Evolutionary conservation across 2,888 invertebrate genomes (phyloP), one percentile per base, ranked within the genome.

Genomic region (Drosophila greeni): DNA sequence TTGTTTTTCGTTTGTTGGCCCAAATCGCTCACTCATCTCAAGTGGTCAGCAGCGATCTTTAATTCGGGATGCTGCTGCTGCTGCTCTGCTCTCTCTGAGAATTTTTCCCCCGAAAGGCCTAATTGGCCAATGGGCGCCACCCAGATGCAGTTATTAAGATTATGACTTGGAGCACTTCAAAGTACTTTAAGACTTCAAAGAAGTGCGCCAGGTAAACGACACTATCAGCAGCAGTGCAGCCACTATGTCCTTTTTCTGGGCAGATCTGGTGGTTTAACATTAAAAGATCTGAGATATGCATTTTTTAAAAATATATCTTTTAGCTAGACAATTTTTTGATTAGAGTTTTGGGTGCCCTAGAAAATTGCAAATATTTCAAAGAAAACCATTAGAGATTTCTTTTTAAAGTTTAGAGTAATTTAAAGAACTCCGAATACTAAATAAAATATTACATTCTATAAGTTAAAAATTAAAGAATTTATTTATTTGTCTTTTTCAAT

Each of bases 21-120:
- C 82, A 48, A 79, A 80, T 80, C 82, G 76, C 70, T 80, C 84
- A 83, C 74, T 80, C 84, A 83, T 76, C 76, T 82, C 74, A 78
- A 81, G 82, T 79, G 83, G 81, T 81, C 80, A 79, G 75, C 66
- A 42, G 42, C 24, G 52, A 51, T 43, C 33, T 58, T 34, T 29
- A 53, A 14, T 53, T 18, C 5, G n/a, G 20, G 39, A 26, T 31
- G 36, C 48, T 49, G 11, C 11, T 49, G 11, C 11, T 5, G 18
- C 18, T 8, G 54, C 5, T 23, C 16, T 6, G 16, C 24, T 33
- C 16, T 60, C 48, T 16, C 9, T 11, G 16, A 34, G 52, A 68
- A 31, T 37, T 55, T 55, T 55, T 34, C 56, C 29, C 14, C 5
- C 45, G 14, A 14, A 45, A 29, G 18, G 29, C 45, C 68, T 82